phyloP scores from a whole-genome alignment of 1,140 invertebrate species.

The Psix sp. region DNA sequence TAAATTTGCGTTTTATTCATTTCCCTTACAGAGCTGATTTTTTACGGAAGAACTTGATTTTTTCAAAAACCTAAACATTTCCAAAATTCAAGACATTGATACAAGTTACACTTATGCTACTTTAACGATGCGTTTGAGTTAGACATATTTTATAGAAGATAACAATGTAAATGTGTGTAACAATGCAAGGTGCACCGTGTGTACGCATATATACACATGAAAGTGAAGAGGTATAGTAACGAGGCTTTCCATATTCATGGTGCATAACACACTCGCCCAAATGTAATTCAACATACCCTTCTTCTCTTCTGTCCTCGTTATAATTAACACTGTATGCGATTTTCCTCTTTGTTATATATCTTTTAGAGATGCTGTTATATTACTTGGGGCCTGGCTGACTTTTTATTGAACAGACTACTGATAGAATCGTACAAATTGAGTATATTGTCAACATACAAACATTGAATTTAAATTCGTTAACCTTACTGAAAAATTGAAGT shows the following conservation, averaged over 20 bases:
- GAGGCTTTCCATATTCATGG: slow-evolving; percentile 75
- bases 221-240: slow-evolving; percentile 69
- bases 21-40: too few relatives aligned
- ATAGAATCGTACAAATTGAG: slow-evolving; percentile 32
- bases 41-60: too few relatives aligned
- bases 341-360: slow-evolving; percentile 44
- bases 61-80: too few relatives aligned
- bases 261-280: slow-evolving; percentile 70
- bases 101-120: slow-evolving; percentile 6
- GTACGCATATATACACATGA: slow-evolving; percentile 54
- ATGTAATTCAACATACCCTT: slow-evolving; percentile 70
- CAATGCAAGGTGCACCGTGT: slow-evolving; percentile 16
- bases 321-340: slow-evolving; percentile 17
- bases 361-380: slow-evolving; percentile 36
- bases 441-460: too few relatives aligned
- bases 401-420: slow-evolving; percentile 49
- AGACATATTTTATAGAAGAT: slow-evolving; percentile 26
- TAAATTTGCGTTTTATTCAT: too few relatives aligned
- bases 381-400: slow-evolving; percentile 31
- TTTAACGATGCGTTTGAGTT: slow-evolving; percentile 17
- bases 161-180: slow-evolving; percentile 34
- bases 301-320: slow-evolving; percentile 36
- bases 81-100: too few relatives aligned
- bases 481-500: too few relatives aligned
- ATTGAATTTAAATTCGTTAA: too few relatives aligned